A percentile compares a stretch with the other conserved stretches of the same genome.
phyloP scores from a whole-genome alignment of 1,140 invertebrate genomes.

The Phenacoccus solenopsis region DNA sequence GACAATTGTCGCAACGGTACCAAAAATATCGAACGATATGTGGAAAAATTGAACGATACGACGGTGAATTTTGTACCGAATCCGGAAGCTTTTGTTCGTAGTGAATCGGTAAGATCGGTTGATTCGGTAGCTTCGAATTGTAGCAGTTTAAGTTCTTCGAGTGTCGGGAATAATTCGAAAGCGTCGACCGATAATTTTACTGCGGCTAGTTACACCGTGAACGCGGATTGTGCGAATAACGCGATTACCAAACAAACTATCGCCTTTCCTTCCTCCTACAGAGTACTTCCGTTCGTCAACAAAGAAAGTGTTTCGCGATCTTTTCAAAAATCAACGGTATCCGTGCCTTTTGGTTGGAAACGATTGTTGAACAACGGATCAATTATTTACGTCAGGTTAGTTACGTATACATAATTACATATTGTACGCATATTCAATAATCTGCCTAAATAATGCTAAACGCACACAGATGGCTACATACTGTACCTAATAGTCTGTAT shows the following conservation, averaged over 20 bases:
- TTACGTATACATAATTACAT: neutral
- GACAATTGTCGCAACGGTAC: neutral
- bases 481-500: too few relatives aligned
- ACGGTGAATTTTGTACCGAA: neutral
- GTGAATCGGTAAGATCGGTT: constrained; percentile 5
- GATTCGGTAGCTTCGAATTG: neutral
- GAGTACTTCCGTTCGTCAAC: neutral
- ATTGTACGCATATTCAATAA: too few relatives aligned
- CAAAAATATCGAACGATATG: neutral
- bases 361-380: neutral
- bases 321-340: neutral
- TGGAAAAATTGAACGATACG: neutral
- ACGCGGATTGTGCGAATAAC: neutral
- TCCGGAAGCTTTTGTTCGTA: neutral
- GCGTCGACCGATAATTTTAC: neutral
- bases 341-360: neutral
- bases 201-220: neutral
- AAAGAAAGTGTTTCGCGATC: neutral
- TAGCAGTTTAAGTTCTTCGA: neutral
- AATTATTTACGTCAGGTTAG: neutral
- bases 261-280: neutral
- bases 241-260: neutral
- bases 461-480: too few relatives aligned
- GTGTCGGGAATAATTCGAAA: neutral
- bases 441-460: too few relatives aligned